Base-by-base conservation (phyloP, 2,797 vertebrate genomes). In the Sebastes cheni region DNA sequence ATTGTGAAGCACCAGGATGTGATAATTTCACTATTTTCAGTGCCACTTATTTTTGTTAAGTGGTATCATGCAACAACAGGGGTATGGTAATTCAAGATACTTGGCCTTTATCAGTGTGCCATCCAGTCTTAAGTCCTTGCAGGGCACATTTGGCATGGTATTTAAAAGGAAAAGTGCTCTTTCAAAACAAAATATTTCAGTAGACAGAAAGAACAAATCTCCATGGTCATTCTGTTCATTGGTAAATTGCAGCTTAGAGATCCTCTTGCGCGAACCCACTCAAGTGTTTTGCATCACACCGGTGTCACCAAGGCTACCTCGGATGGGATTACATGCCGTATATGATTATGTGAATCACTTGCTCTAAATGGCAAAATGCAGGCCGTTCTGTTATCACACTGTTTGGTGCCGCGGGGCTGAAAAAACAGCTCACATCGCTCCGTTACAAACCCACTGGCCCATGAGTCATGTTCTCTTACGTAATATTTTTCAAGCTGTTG, bases 381-480 rank as follows among this genome's bases (percentile, higher is more conserved):
- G 50, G 50, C 50, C 50, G 5, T 54, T 81, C 60, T 82, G 54
- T 79, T 52, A 62, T 90, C 56, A 25, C 62, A 9, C 60, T 36
- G 55, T 84, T 84, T 72, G 46, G n/a, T 60, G 32, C 80, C 72
- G 61, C 20, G 5, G 6, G 80, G 69, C 69, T 70, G 77, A 83
- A 71, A 86, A 8, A 80, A 83, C 76, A 34, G 59, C 74, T 80
- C 56, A 6, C 81, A 73, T 88, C 70, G 58, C 81, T 82, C 54
- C 46, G 71, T 84, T 69, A 56, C 75, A 65, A 55, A 42, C 77
- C 23, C 67, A 39, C 32, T 25, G 42, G 34, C 66, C 72, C 58
- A 10, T 87, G 83, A 91, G 71, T 86, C 86, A 91, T 77, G 59
- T 50, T 42, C 56, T 20, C 79, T 90, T 83, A 56, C 20, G 50